Conservation (phyloP, 2,888 invertebrate genomes). For the Neuroscelio doddi region DNA sequence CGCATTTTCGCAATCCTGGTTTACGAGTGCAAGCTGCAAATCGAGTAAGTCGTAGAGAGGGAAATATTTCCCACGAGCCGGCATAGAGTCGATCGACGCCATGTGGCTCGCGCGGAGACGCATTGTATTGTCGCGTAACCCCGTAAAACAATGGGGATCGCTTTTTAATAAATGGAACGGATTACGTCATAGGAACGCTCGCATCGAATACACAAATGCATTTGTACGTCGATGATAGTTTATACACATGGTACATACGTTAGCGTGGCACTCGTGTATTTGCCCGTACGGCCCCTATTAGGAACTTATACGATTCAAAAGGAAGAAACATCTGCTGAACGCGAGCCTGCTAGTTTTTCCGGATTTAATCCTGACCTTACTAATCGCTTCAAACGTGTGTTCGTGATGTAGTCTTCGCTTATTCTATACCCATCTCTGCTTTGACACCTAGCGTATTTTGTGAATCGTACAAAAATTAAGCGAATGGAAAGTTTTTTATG, state of each 20-base stretch:
- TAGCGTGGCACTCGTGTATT: slow-evolving; percentile 3
- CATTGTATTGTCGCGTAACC: slow-evolving; percentile 54
- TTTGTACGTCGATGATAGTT: slow-evolving; percentile 36
- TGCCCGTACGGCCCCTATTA: slow-evolving; percentile 20
- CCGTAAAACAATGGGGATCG: slow-evolving; percentile 65
- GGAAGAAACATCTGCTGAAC: slow-evolving; percentile 52
- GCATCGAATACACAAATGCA: slow-evolving; percentile 25
- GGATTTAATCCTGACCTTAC: slow-evolving; percentile 56
- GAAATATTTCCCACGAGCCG: slow-evolving; percentile 50
- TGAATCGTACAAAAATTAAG: no score
- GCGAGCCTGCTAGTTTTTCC: slow-evolving; percentile 44
- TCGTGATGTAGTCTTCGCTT: no score
- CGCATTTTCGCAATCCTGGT: slow-evolving; percentile 25
- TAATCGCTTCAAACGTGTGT: slow-evolving; percentile 61
- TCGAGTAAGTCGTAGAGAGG: slow-evolving; percentile 23
- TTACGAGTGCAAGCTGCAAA: slow-evolving; percentile 19
- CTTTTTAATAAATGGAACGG: slow-evolving; percentile 65
- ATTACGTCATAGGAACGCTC: slow-evolving; percentile 55
- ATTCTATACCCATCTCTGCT: no score
- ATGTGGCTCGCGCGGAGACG: slow-evolving; percentile 61
- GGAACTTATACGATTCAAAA: slow-evolving; percentile 29
- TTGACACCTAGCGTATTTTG: no score
- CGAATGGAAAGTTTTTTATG: no score
- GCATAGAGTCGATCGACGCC: slow-evolving; percentile 48
- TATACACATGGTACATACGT: slow-evolving; percentile 19